Percentiles rank a stretch among this genome's conserved stretches.
phyloP scores from a whole-genome alignment of 2,797 vertebrate species.

The Pagetopsis macropterus region DNA sequence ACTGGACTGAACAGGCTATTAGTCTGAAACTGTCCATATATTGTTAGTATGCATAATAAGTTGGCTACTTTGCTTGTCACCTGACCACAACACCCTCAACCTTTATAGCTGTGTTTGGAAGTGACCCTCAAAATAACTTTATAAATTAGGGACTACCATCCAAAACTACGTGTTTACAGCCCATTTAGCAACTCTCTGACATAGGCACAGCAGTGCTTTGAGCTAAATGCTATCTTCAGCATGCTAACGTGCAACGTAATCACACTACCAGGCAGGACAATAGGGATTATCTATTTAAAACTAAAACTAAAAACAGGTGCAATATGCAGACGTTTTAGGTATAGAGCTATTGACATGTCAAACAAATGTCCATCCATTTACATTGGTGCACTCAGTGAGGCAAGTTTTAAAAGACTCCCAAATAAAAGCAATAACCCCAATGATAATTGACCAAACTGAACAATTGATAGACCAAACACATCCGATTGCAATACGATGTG shows the following conservation, averaged over 20 bases:
- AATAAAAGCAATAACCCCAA: no score
- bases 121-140: slow-evolving; percentile 4
- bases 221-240: background rate
- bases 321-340: no score
- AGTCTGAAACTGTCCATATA: slow-evolving; percentile 9
- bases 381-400: no score
- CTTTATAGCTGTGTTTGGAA: background rate
- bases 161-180: background rate
- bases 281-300: background rate
- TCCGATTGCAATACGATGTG: no score
- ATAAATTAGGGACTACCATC: background rate
- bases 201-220: background rate
- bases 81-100: background rate
- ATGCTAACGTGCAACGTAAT: background rate
- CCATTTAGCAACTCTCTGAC: background rate
- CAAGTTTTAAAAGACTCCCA: no score
- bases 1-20: slow-evolving; percentile 24
- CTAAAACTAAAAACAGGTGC: no score
- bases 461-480: no score
- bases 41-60: slow-evolving; percentile 7
- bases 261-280: background rate
- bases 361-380: no score
- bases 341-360: no score
- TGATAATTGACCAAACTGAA: no score
- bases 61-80: background rate